Evolutionary conservation across 2,113 vertebrate species (phyloP).

Genomic region (Theristicus caerulescens): DNA sequence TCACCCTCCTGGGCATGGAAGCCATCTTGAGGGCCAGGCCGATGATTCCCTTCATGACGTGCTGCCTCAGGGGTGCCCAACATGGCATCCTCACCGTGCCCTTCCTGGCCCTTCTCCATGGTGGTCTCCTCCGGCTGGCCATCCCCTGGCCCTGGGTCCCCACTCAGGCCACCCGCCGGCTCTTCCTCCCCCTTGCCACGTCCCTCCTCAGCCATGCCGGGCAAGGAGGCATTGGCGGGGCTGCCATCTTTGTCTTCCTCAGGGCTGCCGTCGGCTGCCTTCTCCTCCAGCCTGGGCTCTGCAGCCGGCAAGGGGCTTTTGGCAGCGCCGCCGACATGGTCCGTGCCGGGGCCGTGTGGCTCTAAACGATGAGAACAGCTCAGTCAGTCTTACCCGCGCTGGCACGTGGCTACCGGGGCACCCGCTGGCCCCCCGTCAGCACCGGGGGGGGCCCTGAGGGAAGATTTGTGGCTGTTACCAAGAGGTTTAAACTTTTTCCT

Average conservation of each 20-base stretch:
- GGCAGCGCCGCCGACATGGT: conserved; percentile 64
- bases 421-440: neutral
- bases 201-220: fast-evolving
- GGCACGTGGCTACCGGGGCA: fast-evolving
- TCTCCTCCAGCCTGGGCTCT: conserved; percentile 68
- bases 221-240: neutral
- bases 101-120: neutral
- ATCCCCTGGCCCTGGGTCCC: neutral
- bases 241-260: conserved; percentile 19
- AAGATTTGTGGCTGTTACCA: neutral
- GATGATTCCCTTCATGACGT: neutral
- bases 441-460: neutral
- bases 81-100: fast-evolving
- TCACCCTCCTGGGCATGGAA: neutral
- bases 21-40: neutral
- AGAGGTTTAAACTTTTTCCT: conserved; percentile 6
- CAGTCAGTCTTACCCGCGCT: conserved; percentile 66
- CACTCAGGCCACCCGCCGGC: fast-evolving
- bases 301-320: conserved; percentile 56
- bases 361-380: conserved; percentile 84
- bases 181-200: neutral
- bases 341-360: conserved; percentile 60
- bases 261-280: neutral
- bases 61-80: neutral
- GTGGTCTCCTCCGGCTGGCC: neutral